Evolutionary conservation across 2,113 vertebrate genomes (phyloP).

Genomic region (Phalacrocorax carbo): DNA sequence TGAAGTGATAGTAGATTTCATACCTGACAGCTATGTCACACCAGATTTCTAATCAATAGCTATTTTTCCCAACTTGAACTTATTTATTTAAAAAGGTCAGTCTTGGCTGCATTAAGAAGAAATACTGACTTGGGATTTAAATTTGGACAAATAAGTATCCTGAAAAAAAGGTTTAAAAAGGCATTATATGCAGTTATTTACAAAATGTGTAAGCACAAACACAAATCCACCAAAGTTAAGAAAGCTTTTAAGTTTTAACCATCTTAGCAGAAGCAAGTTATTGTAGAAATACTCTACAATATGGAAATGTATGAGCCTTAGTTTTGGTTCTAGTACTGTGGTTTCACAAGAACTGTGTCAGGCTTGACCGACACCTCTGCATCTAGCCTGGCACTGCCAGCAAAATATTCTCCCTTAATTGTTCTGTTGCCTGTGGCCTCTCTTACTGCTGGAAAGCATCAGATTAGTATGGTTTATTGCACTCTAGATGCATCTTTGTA

Average conservation of each 20-base stretch:
- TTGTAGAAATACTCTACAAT: not conserved
- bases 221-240: not conserved
- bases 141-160: not conserved
- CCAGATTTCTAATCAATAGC: not conserved
- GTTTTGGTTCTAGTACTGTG: not conserved
- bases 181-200: not conserved
- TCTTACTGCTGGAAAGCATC: not conserved
- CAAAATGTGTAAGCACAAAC: not conserved
- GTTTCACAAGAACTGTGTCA: not conserved
- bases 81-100: not conserved
- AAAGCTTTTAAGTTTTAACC: not conserved
- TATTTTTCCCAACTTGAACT: not conserved
- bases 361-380: fast-evolving
- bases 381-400: fast-evolving
- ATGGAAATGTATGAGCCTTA: not conserved
- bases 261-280: not conserved
- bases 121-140: not conserved
- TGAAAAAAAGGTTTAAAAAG: not conserved
- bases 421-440: not conserved
- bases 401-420: not conserved
- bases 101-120: not conserved
- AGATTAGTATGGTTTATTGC: not conserved
- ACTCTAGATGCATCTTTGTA: not conserved
- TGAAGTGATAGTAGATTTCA: not conserved
- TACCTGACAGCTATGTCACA: not conserved